Conservation (phyloP, 2,113 vertebrate genomes). For the Pelobates fuscus region DNA sequence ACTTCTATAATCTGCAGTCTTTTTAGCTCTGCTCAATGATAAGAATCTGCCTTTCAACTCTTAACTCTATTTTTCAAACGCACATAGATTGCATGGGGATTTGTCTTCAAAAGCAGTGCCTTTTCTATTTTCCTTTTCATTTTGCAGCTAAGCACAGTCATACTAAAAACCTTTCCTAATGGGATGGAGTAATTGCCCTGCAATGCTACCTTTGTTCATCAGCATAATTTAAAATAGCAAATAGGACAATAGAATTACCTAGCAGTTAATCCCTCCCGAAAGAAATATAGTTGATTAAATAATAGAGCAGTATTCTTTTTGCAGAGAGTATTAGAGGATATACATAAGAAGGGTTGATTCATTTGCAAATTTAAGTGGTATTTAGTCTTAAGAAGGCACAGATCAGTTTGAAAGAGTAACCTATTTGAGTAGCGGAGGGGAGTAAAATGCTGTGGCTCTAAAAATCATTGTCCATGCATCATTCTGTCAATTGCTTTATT, state of each 20-base stretch:
- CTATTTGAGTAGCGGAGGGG: not conserved
- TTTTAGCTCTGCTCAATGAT: slow-evolving; percentile 25
- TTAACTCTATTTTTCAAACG: slow-evolving; percentile 52
- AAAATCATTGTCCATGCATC: too few species aligned
- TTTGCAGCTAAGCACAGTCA: fast-evolving
- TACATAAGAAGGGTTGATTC: slow-evolving; percentile 5
- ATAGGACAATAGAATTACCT: slow-evolving; percentile 43
- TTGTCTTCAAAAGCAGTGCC: slow-evolving; percentile 50
- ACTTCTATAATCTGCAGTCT: not conserved
- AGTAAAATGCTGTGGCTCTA: not conserved
- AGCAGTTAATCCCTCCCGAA: slow-evolving; percentile 22
- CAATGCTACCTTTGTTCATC: slow-evolving; percentile 37
- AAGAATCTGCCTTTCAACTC: slow-evolving; percentile 52
- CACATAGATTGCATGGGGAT: slow-evolving; percentile 38
- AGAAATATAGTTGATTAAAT: slow-evolving; percentile 1
- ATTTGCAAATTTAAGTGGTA: not conserved
- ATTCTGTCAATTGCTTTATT: too few species aligned
- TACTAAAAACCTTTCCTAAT: slow-evolving; percentile 44
- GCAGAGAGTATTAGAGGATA: not conserved
- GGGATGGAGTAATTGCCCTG: slow-evolving; percentile 46
- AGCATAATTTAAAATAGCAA: slow-evolving; percentile 41
- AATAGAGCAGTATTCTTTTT: not conserved
- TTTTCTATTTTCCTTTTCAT: slow-evolving; percentile 42
- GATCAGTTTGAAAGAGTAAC: not conserved
- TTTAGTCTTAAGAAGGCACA: not conserved